phyloP scores from a whole-genome alignment of 1,140 invertebrate genomes.

The Drosophila prosaltans region DNA sequence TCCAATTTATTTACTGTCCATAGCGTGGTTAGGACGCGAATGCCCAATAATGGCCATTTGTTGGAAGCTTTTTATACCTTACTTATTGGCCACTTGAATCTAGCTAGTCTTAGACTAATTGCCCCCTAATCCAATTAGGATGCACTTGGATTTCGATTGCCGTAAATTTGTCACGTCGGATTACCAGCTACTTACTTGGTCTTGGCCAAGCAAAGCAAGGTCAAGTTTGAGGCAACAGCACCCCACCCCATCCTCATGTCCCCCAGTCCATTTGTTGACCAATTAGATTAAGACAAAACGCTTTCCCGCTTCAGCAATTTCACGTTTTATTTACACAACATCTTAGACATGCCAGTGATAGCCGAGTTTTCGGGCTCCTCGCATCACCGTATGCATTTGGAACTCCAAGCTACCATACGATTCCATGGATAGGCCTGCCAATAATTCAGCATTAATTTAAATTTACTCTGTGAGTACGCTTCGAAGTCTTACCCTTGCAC shows the following conservation, averaged over 20 bases:
- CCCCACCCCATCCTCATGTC: not conserved
- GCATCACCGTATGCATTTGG: constrained; percentile 53
- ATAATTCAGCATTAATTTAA: not conserved
- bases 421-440: constrained; percentile 58
- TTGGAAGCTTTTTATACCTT: constrained; percentile 54
- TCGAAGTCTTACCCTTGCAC: constrained; percentile 62
- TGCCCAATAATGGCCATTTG: constrained; percentile 30
- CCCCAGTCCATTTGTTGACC: constrained; percentile 11
- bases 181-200: constrained; percentile 47
- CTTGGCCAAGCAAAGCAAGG: constrained; percentile 55
- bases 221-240: constrained; percentile 68
- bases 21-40: constrained; percentile 65
- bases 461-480: not conserved
- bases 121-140: constrained; percentile 71
- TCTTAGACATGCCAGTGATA: constrained; percentile 66
- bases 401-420: constrained; percentile 65
- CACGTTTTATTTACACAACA: constrained; percentile 64
- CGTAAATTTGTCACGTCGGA: constrained; percentile 60
- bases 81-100: constrained; percentile 50
- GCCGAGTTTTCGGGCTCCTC: constrained; percentile 62
- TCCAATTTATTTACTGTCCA: constrained; percentile 65
- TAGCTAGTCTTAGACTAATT: constrained; percentile 69
- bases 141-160: constrained; percentile 68
- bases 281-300: constrained; percentile 76
- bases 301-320: constrained; percentile 39